These are phyloP conservation scores for Leptosomus discolor DNA, from an alignment of 2,113 vertebrate species.

Conservation along the genomic window DNA sequence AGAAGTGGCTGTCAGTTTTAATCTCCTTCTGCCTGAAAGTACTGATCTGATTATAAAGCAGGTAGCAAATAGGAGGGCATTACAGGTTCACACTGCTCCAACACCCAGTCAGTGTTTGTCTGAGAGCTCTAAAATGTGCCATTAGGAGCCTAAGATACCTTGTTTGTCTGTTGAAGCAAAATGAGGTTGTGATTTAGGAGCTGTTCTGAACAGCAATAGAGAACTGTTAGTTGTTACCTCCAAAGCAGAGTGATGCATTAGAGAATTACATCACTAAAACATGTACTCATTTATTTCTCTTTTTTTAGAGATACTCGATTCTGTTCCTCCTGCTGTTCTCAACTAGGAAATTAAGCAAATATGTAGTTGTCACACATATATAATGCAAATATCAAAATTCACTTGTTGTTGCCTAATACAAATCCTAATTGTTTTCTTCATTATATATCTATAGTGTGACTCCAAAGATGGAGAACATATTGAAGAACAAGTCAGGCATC, in stretches of 20 bases:
- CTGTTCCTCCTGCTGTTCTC: neutral
- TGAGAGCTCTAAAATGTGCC: neutral
- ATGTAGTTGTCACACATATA: neutral
- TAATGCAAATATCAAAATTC: neutral
- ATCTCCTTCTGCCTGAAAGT: neutral
- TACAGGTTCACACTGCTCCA: neutral
- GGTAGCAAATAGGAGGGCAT: neutral
- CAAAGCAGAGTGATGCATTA: neutral
- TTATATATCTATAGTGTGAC: neutral
- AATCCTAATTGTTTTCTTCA: neutral
- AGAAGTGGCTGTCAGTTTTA: neutral
- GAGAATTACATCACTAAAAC: neutral
- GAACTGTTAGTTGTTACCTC: neutral
- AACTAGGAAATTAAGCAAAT: neutral
- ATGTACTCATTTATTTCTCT: neutral
- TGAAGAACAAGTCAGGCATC: neutral
- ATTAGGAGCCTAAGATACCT: neutral
- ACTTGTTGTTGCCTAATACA: neutral
- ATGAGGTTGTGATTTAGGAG: constrained; percentile 9
- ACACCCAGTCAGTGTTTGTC: neutral
- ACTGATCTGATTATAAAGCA: neutral
- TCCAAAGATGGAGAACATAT: neutral
- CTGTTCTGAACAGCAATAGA: neutral
- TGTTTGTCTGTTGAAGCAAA: neutral
- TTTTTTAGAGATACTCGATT: neutral